Evolutionary conservation across 2,888 invertebrate genomes (phyloP).

Genomic region (Aphodius granarius): DNA sequence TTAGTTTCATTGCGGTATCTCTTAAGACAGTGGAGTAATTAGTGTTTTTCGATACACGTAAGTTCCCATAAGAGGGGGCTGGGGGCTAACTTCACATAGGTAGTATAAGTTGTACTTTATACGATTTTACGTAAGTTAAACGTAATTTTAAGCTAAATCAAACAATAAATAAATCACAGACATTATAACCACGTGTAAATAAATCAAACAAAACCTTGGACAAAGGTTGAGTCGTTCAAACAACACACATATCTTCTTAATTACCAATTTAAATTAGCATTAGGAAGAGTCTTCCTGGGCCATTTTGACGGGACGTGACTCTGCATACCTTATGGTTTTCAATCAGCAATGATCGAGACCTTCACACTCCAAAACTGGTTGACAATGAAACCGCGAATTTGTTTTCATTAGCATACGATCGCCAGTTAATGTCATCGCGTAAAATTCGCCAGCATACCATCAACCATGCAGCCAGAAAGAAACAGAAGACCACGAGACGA

Average conservation of each 20-base stretch:
- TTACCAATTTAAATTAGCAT: neutral
- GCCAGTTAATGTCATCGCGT: neutral
- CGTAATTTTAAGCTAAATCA: no score
- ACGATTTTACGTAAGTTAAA: no score
- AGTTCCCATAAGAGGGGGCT: no score
- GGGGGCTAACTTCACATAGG: no score
- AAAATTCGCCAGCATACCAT: neutral
- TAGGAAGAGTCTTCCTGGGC: neutral
- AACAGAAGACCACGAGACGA: neutral
- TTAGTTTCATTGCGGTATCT: no score
- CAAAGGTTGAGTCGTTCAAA: neutral
- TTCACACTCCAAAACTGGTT: conserved; percentile 9
- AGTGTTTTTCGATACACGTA: no score
- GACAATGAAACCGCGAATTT: conserved; percentile 10
- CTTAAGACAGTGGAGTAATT: no score
- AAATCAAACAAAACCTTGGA: neutral
- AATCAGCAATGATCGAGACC: conserved; percentile 3
- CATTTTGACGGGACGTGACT: neutral
- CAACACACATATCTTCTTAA: neutral
- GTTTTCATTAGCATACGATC: neutral
- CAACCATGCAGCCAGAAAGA: neutral
- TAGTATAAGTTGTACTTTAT: no score
- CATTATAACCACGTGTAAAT: neutral
- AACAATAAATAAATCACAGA: neutral
- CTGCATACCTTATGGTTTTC: neutral